A percentile compares a stretch with the other conserved stretches of the same genome.
Evolutionary conservation across 2,113 vertebrate species (phyloP).

Genomic region (Macaca mulatta): DNA sequence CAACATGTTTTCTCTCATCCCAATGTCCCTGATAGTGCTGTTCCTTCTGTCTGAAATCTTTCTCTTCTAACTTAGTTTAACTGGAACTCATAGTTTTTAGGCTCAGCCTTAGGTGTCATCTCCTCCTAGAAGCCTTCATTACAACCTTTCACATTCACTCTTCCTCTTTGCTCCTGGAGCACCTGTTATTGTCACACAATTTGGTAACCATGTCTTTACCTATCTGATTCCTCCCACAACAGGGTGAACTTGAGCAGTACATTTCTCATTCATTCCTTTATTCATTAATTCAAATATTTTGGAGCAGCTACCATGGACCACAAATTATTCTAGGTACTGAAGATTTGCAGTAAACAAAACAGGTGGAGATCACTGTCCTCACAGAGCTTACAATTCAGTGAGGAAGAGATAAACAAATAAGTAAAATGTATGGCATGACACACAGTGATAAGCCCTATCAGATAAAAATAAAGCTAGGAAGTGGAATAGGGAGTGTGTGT

Average conservation of each 20-base stretch:
- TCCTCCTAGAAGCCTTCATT: neutral
- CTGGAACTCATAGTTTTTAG: neutral
- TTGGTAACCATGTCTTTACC: neutral
- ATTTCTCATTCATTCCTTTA: neutral
- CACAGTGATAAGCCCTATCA: neutral
- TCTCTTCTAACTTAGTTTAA: neutral
- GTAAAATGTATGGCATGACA: neutral
- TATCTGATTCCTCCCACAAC: neutral
- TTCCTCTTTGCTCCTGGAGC: neutral
- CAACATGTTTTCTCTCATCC: neutral
- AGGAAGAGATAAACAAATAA: neutral
- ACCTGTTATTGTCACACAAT: neutral
- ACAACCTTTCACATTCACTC: neutral
- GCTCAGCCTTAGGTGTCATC: neutral
- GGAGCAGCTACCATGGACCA: neutral
- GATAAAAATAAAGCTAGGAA: constrained; percentile 18
- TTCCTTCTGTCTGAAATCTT: neutral
- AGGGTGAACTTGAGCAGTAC: neutral
- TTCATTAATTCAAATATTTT: neutral
- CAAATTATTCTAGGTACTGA: neutral
- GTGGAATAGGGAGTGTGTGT: neutral
- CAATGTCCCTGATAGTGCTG: neutral
- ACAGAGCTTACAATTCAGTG: neutral
- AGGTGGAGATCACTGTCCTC: neutral
- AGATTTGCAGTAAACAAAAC: neutral